Conservation (phyloP, 2,797 vertebrate genomes). For the Parauchenoglanis punctatus region DNA sequence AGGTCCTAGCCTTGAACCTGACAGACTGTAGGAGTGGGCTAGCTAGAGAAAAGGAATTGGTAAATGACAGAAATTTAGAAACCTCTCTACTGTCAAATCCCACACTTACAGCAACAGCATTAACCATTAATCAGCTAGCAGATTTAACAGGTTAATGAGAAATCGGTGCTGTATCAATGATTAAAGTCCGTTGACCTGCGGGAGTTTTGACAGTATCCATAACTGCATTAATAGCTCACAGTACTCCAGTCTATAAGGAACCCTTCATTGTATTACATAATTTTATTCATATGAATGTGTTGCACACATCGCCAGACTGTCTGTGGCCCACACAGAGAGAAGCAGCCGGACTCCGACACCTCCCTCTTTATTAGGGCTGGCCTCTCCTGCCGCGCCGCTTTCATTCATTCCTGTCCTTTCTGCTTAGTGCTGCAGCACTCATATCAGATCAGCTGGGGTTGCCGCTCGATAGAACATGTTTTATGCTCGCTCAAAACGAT, state of each 20-base stretch:
- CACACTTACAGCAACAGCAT: slow-evolving; percentile 30
- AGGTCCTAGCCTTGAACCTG: not conserved
- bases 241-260: not conserved
- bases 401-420: slow-evolving; percentile 56
- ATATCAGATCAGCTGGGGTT: slow-evolving; percentile 73
- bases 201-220: not conserved
- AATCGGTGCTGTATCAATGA: slow-evolving; percentile 40
- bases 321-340: slow-evolving; percentile 78
- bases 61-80: not conserved
- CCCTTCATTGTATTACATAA: not conserved
- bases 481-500: slow-evolving; percentile 78
- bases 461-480: slow-evolving; percentile 75
- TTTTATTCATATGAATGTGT: slow-evolving; percentile 27
- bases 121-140: slow-evolving; percentile 41
- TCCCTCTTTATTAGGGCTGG: slow-evolving; percentile 67
- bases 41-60: not conserved
- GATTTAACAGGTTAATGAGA: slow-evolving; percentile 48
- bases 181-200: slow-evolving; percentile 36
- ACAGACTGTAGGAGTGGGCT: not conserved
- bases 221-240: not conserved
- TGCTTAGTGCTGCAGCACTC: slow-evolving; percentile 68
- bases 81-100: not conserved
- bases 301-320: slow-evolving; percentile 70
- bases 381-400: slow-evolving; percentile 41
- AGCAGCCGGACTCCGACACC: slow-evolving; percentile 71